Base-by-base conservation (phyloP, 2,797 vertebrate genomes). In the Enteromius mattozi region DNA sequence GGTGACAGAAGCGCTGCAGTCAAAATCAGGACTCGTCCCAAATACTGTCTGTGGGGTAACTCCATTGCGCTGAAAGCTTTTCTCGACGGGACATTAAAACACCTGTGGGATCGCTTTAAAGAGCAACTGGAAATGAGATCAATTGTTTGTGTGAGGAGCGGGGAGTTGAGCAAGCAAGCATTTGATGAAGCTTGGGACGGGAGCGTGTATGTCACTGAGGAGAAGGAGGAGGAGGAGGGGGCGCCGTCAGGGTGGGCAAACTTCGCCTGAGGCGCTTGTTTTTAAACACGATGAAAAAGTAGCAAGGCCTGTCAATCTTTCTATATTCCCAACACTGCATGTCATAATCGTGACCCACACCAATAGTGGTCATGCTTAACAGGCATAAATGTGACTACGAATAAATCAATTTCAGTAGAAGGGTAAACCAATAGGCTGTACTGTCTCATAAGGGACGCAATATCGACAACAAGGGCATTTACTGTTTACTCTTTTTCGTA, bases 31-130 rank as follows among this genome's bases (percentile, higher is more conserved):
- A 95, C 92, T 94, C 93, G 92, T 91, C 94, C 93, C 94, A 94
- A 94, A 91, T 93, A 91, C 92, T 93, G 91, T 94, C 91, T 93
- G 89, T 93, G 89, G 90, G 94, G 88, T 93, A 92, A 91, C 93
- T 95, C 95, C 95, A 96, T 96, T 92, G 93, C 92, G 91, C 89
- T 86, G 92, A 89, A 89, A 88, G 91, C 91, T 90, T 94, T 87
- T 92, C 94, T 92, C 90, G 91, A 89, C 93, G 94, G 93, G 95
- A 96, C 95, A 96, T 96, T 95, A 95, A 95, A 95, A 93, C 92
- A 91, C 88, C 87, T 87, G 89, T 91, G 3, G 86, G 88, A 47
- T 90, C 91, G 88, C 71, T 70, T 40, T 88, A 85, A 88, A 86
- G 49, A 78, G 89, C 89, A 93, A 93, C 89, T 82, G 88, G 82